Base-by-base conservation (phyloP, 1,140 invertebrate species). In the Andricus grossulariae region DNA sequence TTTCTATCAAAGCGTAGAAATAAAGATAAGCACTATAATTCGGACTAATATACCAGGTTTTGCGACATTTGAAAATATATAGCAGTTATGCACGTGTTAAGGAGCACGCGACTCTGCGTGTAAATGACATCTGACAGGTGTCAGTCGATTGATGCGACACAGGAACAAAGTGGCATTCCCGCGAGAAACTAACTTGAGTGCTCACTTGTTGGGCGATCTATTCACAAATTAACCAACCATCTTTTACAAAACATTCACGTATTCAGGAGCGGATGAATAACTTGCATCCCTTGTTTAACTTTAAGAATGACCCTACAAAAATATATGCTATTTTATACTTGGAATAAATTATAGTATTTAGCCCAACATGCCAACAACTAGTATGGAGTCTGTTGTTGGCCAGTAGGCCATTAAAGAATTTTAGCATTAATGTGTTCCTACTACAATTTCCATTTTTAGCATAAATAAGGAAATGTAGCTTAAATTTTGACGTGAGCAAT, bases 51-150 rank as follows among this genome's bases (percentile, higher is more conserved):
- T 55, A 55, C 12, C 51, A 52, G 8, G 25, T 39, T 66, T 66
- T 66, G 60, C 32, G 39, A 39, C 60, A 25, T 16, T 16, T 25
- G 60, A 57, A 57, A 57, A 32, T 45, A 11, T 45, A 60, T 25
- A 60, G 57, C 57, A 60, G 6, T 11, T 7, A 19, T 32, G 57
- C 57, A 60, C 57, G 57, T 32, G 57, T 60, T 60, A 66, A 39
- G 39, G 32, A 66, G 60, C 60, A 66, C 60, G 60, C 60, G 60
- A 66, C 60, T 66, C 60, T 66, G 60, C 60, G 60, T 66, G 60
- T 66, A 66, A 66, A 66, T 66, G 60, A 66, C 60, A 66, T 66
- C 60, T 66, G 60, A 66, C 60, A 66, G 60, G 60, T 66, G 60
- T 66, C 60, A 66, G 60, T 66, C 60, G 60, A 66, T 45, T 66